Evolutionary conservation across 2,113 vertebrate genomes (phyloP).

Genomic region (Hippocampus guttulatus): DNA sequence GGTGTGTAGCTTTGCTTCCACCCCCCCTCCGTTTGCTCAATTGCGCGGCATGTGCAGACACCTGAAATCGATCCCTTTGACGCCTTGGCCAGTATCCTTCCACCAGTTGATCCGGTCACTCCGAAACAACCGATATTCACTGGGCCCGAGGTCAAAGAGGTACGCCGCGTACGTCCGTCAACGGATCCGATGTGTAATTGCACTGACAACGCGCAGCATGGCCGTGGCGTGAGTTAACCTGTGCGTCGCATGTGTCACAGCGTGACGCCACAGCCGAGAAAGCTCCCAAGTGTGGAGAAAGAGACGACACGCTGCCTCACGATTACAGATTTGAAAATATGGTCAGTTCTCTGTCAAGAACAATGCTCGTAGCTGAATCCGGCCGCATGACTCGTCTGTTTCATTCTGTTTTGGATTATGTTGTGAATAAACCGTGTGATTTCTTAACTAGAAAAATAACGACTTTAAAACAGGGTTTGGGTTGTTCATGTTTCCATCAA

Average conservation of each 20-base stretch:
- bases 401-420: not conserved
- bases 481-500: not conserved
- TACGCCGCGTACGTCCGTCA: slow-evolving; percentile 27
- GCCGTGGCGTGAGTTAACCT: slow-evolving; percentile 26
- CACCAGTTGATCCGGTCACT: slow-evolving; percentile 35
- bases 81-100: slow-evolving; percentile 61
- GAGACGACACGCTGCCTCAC: slow-evolving; percentile 66
- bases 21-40: slow-evolving; percentile 26
- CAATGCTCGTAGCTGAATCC: not conserved
- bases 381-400: not conserved
- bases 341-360: slow-evolving; percentile 61
- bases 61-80: slow-evolving; percentile 61
- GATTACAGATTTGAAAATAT: slow-evolving; percentile 61
- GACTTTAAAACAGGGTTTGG: not conserved
- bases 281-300: slow-evolving; percentile 55
- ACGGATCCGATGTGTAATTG: not conserved
- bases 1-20: slow-evolving; percentile 26
- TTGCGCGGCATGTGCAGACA: slow-evolving; percentile 55
- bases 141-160: slow-evolving; percentile 70
- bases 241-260: slow-evolving; percentile 58
- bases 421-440: not conserved
- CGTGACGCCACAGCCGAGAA: slow-evolving; percentile 23
- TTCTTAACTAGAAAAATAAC: not conserved
- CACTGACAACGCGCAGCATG: slow-evolving; percentile 27
- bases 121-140: slow-evolving; percentile 49